Base-by-base conservation (phyloP, 64 coral and sea anemone species). In the Actinia tenebrosa region DNA sequence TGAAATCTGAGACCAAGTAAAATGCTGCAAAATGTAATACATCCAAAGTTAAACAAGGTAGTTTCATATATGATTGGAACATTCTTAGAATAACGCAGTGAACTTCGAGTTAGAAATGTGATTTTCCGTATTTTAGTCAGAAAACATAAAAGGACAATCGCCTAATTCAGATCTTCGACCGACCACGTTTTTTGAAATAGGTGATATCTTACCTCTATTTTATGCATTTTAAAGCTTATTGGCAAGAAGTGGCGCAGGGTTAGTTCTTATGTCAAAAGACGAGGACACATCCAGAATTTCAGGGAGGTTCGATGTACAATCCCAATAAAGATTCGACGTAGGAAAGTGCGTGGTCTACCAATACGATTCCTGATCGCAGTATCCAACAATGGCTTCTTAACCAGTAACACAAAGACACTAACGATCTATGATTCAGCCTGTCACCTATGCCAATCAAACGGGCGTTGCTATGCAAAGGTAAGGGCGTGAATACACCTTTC, bases 401-500 rank as follows among this genome's bases (percentile, higher is more conserved):
- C 80, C 14, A 96, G 94, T 47, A 96, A 96, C 30, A 87, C 60
- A 22, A 53, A 89, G 1, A 96, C 84, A 19, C 63, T 96, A 47
- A 89, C 89, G 5, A 96, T 96, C 53, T 96, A 88, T 50, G 94
- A 96, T 45, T 96, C 94, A 15, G 94, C 94, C 1, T 96, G 94
- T 27, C 86, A 88, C 78, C 54, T 88, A 27, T 96, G 94, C 58
- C 44, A 75, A 18, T n/a, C 88, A 15, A 93, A 88, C 80, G 94
- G 94, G 15, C 44, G 59, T 3, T 96, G 94, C 58, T 87, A 47
- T 52, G 58, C 59, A 30, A 96, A 96, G 94, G 94, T 96, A 64
- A 71, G 86, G 68, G 56, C 13, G 5, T 58, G 56, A 58, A 58
- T 58, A 37, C 30, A 37, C 30, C 30, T 37, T 37, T 37, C 30